A percentile compares a stretch with the other conserved stretches of the same genome.
phyloP scores from a whole-genome alignment of 1,140 invertebrate genomes.

The Dendrolimus punctatus region DNA sequence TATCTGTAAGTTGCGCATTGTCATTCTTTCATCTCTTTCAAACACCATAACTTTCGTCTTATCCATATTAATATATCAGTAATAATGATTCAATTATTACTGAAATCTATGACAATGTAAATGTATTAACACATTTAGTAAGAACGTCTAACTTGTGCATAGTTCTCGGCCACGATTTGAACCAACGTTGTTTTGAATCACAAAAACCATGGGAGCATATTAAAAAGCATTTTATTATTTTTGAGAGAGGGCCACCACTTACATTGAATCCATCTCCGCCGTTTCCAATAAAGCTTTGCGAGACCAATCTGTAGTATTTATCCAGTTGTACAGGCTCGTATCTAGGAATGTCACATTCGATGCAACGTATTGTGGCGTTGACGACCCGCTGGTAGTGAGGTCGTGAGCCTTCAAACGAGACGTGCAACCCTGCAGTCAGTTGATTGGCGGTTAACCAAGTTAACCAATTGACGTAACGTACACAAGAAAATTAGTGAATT shows the following conservation, averaged over 20 bases:
- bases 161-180: neutral
- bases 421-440: slow-evolving; percentile 45
- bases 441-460: neutral
- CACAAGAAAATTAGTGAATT: no score
- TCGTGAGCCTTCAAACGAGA: slow-evolving; percentile 65
- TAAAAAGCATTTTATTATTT: neutral
- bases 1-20: no score
- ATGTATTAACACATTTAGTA: neutral
- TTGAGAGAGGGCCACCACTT: slow-evolving; percentile 17
- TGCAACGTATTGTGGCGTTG: slow-evolving; percentile 75
- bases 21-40: no score
- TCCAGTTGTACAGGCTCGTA: slow-evolving; percentile 72
- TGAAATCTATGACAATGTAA: neutral
- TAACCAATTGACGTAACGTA: no score
- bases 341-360: slow-evolving; percentile 76
- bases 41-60: no score
- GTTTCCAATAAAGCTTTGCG: slow-evolving; percentile 74
- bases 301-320: slow-evolving; percentile 75
- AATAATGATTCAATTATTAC: neutral
- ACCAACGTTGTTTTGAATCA: slow-evolving; percentile 1
- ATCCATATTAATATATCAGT: neutral
- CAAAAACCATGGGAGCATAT: no score
- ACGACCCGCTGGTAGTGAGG: slow-evolving; percentile 74
- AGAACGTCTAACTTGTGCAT: neutral
- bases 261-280: slow-evolving; percentile 79